phyloP scores from a whole-genome alignment of 2,797 vertebrate genomes.

The Esox masquinongy region DNA sequence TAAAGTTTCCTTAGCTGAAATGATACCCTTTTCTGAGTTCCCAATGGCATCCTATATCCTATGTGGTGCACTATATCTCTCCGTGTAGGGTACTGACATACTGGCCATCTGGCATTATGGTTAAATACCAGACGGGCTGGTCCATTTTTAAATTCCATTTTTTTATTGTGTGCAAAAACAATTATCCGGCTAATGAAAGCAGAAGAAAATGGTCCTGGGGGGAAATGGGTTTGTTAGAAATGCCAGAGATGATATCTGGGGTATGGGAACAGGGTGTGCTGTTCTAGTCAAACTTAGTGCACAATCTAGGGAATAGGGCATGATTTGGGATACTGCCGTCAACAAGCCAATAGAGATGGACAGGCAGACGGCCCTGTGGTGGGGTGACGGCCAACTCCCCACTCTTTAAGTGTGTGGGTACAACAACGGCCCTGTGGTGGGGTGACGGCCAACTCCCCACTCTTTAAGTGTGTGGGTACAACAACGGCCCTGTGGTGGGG shows the following conservation, averaged over 20 bases:
- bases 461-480: background rate
- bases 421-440: background rate
- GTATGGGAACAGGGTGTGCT: background rate
- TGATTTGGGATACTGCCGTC: background rate
- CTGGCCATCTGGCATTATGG: too few species aligned
- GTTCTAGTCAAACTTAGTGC: background rate
- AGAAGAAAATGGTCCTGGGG: too few species aligned
- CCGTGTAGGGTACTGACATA: too few species aligned
- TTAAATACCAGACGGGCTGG: too few species aligned
- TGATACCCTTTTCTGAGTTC: background rate
- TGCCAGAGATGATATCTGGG: too few species aligned
- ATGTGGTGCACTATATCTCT: background rate
- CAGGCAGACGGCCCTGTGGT: background rate
- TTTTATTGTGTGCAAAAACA: too few species aligned
- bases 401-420: background rate
- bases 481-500: background rate
- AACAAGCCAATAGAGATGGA: background rate
- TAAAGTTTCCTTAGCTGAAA: background rate
- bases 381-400: background rate
- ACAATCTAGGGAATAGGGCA: background rate
- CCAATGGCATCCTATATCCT: background rate
- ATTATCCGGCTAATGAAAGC: too few species aligned
- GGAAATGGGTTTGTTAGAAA: too few species aligned
- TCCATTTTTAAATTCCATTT: too few species aligned
- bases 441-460: background rate